phyloP scores from a whole-genome alignment of 2,113 vertebrate species.

The Corythornis cristatus region DNA sequence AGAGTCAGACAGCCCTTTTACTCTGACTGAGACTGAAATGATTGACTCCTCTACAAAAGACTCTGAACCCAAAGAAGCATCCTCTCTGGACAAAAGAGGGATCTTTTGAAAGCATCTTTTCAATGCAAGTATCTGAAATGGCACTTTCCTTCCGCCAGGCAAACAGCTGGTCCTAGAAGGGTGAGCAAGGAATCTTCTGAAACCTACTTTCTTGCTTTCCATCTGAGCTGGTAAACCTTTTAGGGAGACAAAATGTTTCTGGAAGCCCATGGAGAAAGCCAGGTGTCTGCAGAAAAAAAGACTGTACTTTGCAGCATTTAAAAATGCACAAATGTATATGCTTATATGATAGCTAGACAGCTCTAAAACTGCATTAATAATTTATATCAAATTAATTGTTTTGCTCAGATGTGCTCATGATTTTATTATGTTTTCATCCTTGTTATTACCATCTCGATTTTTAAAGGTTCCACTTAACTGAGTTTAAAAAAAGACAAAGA shows the following conservation, averaged over 20 bases:
- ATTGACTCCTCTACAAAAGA: background rate
- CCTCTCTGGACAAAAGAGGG: background rate
- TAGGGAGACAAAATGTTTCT: background rate
- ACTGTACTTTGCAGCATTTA: background rate
- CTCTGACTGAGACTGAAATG: background rate
- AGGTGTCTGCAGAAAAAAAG: background rate
- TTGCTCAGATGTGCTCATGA: background rate
- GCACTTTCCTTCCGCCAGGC: background rate
- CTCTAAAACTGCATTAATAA: background rate
- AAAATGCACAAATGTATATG: background rate
- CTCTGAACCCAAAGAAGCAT: background rate
- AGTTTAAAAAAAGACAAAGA: background rate
- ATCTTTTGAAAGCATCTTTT: background rate
- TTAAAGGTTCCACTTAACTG: background rate
- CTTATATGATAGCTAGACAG: background rate
- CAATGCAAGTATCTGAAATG: background rate
- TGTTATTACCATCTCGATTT: background rate
- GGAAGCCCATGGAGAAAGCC: background rate
- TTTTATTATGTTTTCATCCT: background rate
- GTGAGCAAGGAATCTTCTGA: background rate
- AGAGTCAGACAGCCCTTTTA: background rate
- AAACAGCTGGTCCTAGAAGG: background rate
- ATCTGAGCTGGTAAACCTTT: background rate
- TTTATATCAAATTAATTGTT: background rate
- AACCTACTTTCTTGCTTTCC: background rate